A percentile compares a stretch with the other conserved stretches of the same genome.
phyloP scores from a whole-genome alignment of 2,888 invertebrate species.

The Drosophila paramelanica region DNA sequence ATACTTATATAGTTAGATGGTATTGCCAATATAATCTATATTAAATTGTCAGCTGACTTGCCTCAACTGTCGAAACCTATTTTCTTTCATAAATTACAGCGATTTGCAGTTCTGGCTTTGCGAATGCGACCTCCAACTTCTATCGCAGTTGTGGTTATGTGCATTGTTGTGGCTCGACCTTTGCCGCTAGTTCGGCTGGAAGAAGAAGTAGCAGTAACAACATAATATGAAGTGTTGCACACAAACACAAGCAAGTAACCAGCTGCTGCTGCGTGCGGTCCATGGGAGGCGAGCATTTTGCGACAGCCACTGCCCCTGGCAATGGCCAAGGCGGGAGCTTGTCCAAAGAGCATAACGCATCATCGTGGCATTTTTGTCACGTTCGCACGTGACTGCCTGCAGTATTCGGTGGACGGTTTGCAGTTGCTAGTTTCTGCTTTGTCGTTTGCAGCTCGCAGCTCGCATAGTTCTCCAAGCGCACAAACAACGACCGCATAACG shows the following conservation, averaged over 20 bases:
- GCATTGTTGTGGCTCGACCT: constrained; percentile 22
- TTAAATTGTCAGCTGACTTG: constrained; percentile 26
- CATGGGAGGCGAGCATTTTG: constrained; percentile 23
- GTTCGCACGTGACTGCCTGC: constrained; percentile 78
- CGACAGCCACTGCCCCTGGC: background rate
- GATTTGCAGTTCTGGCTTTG: constrained; percentile 30
- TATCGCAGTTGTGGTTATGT: constrained; percentile 33
- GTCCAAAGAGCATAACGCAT: constrained; percentile 47
- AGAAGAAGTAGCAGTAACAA: constrained; percentile 8
- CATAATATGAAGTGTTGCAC: constrained; percentile 12
- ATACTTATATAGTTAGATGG: background rate
- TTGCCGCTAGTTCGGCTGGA: background rate
- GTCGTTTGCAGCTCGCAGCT: constrained; percentile 18
- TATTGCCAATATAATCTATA: background rate
- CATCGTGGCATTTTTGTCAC: constrained; percentile 78
- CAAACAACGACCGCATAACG: constrained; percentile 31
- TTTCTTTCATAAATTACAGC: constrained; percentile 38
- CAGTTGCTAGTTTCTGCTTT: constrained; percentile 6
- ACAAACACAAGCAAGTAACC: constrained; percentile 6
- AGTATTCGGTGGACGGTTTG: constrained; percentile 51
- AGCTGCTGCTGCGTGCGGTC: constrained; percentile 29
- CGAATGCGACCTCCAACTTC: constrained; percentile 14
- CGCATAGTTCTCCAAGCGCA: constrained; percentile 29
- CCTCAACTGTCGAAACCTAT: constrained; percentile 49
- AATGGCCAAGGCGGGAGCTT: constrained; percentile 18